Evolutionary conservation across 2,797 vertebrate species (phyloP).

Genomic region (Hoplostethus mediterraneus): DNA sequence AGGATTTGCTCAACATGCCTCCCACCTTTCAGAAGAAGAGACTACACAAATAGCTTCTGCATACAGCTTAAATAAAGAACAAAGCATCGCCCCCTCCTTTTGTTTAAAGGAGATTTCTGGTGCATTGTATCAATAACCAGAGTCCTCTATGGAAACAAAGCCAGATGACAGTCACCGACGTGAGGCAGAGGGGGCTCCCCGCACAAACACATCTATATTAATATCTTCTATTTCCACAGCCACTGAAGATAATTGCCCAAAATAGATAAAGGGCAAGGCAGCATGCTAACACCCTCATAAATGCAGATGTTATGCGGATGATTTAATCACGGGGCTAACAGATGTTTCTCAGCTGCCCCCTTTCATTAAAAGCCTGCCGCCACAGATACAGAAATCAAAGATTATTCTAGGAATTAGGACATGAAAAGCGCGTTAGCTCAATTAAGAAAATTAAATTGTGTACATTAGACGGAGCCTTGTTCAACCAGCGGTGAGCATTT

Average conservation of each 20-base stretch:
- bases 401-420: constrained; percentile 95
- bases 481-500: constrained; percentile 89
- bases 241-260: constrained; percentile 78
- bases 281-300: constrained; percentile 84
- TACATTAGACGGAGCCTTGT: constrained; percentile 91
- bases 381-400: constrained; percentile 89
- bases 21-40: constrained; percentile 59
- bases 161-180: constrained; percentile 62
- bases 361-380: constrained; percentile 91
- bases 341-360: constrained; percentile 87
- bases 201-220: constrained; percentile 76
- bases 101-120: constrained; percentile 68
- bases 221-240: constrained; percentile 72
- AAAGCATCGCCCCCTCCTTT: constrained; percentile 57
- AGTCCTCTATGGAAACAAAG: constrained; percentile 66
- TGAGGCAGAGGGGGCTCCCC: constrained; percentile 45
- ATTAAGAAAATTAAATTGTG: constrained; percentile 99
- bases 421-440: constrained; percentile 95
- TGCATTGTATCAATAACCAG: constrained; percentile 64
- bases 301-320: constrained; percentile 89
- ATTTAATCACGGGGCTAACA: constrained; percentile 87
- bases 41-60: constrained; percentile 63
- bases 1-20: constrained; percentile 61
- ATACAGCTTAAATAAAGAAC: constrained; percentile 64
- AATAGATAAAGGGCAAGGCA: constrained; percentile 75